A percentile compares a stretch with the other conserved stretches of the same genome.
Conservation (phyloP, 2,797 vertebrate genomes). For the Hoplostethus atlanticus region DNA sequence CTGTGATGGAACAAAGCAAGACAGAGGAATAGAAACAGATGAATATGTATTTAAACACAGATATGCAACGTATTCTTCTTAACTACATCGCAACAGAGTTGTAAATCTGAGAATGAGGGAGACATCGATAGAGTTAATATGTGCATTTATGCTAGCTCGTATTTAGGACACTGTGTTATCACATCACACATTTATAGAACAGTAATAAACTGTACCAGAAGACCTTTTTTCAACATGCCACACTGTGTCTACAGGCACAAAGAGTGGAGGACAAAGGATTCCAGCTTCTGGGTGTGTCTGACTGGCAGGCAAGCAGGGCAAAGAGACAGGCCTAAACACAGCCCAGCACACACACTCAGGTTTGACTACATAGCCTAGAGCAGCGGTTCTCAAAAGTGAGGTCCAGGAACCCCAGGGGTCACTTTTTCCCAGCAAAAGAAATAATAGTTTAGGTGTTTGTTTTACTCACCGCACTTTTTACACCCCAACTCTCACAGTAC, state of each 20-base stretch:
- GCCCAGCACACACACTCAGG: neutral
- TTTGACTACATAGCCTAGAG: neutral
- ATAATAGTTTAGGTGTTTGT: neutral
- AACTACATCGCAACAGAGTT: neutral
- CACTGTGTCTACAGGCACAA: neutral
- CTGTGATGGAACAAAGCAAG: constrained; percentile 50
- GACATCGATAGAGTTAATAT: neutral
- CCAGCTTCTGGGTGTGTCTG: constrained; percentile 7
- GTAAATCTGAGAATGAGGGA: neutral
- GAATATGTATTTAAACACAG: neutral
- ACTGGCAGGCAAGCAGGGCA: neutral
- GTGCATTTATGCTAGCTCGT: neutral
- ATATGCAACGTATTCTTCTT: neutral
- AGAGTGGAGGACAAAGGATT: neutral
- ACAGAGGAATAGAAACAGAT: constrained; percentile 9
- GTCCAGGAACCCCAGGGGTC: neutral
- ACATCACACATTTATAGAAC: neutral
- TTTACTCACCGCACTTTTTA: constrained; percentile 43
- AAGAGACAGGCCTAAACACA: constrained; percentile 14
- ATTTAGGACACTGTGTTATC: neutral
- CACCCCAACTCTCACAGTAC: constrained; percentile 26
- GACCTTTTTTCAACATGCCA: constrained; percentile 1
- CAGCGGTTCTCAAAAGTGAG: neutral
- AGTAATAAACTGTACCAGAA: neutral
- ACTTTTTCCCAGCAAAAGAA: neutral